Base-by-base conservation (phyloP, 2,113 vertebrate genomes). In the Callopanchax toddi region DNA sequence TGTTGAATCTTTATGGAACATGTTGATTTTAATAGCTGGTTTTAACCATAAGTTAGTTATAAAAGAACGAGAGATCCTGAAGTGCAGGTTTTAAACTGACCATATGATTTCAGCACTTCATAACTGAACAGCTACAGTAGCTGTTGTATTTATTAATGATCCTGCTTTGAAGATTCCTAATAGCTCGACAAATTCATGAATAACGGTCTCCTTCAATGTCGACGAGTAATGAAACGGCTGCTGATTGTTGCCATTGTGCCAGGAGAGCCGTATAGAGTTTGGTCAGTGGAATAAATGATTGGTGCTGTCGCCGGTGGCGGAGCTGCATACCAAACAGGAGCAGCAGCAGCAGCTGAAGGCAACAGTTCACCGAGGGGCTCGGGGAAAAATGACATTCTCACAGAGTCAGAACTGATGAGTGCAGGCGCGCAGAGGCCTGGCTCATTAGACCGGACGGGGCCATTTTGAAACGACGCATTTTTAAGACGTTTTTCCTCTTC, bases 401-500 rank as follows among this genome's bases (percentile, higher is more conserved):
- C 32, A 61, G 75, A 67, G 55, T 60, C 49, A n/a, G 12, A 62
- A 49, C 43, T 29, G 71, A 76, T 50, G 60, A 56, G 63, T 9
- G 15, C 11, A 18, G 34, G 25, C 50, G 63, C 10, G 15, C 13
- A 22, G 34, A 34, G 25, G 66, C 43, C 22, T 9, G 54, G 61
- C 53, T 82, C 51, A 80, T 85, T 74, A 83, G 57, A 72, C 1
- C 6, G 53, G 60, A 64, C 11, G 67, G 45, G 80, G 67, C 77
- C 79, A 86, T 78, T 84, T 81, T 82, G 60, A 80, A 81, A 79
- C 62, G 72, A 89, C 71, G 80, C 18, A 54, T 61, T 76, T 49
- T 81, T 32, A 71, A 70, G 58, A 63, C 23, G 12, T 4, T 79
- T 39, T 60, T 26, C n/a, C 3, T 4, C 18, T 6, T 37, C 11